Evolutionary conservation across 2,888 invertebrate species (phyloP).

Genomic region (Caenorhabditis imperialis): DNA sequence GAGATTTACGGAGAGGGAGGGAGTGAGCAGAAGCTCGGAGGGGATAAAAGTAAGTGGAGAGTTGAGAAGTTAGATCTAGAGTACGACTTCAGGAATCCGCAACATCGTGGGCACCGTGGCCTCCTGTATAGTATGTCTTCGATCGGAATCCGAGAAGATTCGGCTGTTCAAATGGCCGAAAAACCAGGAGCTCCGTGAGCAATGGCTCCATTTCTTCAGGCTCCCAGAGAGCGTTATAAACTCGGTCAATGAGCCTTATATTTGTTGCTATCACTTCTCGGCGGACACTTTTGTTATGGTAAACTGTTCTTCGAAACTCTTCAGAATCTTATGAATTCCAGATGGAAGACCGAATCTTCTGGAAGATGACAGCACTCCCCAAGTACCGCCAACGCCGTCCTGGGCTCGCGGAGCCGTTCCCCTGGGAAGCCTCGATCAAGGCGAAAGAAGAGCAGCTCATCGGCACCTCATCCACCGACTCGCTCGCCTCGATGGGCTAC

Average conservation of each 20-base stretch:
- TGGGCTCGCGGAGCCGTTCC: conserved; percentile 41
- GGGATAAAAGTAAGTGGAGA: conserved; percentile 22
- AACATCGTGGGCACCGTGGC: conserved; percentile 17
- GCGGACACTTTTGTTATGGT: conserved; percentile 55
- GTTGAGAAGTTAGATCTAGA: too few relatives aligned
- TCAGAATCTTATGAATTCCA: too few relatives aligned
- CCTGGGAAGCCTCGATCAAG: conserved; percentile 39
- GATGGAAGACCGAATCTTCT: conserved; percentile 50
- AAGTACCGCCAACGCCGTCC: conserved; percentile 49
- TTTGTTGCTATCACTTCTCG: conserved; percentile 53
- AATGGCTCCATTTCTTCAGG: conserved; percentile 52
- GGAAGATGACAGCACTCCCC: conserved; percentile 50
- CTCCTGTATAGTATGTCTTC: conserved; percentile 42
- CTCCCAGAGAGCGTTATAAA: conserved; percentile 9
- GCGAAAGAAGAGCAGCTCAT: conserved; percentile 7
- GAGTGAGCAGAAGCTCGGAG: conserved; percentile 20
- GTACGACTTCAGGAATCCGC: conserved; percentile 14
- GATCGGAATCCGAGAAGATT: conserved; percentile 50
- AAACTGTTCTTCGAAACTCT: too few relatives aligned
- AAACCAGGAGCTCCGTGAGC: conserved; percentile 32
- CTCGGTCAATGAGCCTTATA: conserved; percentile 24
- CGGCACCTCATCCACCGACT: not conserved
- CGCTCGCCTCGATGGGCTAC: conserved; percentile 9
- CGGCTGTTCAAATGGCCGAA: conserved; percentile 57
- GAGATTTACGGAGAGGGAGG: conserved; percentile 42